Evolutionary conservation across 2,888 invertebrate species (phyloP).

Genomic region (Torymus auratus): DNA sequence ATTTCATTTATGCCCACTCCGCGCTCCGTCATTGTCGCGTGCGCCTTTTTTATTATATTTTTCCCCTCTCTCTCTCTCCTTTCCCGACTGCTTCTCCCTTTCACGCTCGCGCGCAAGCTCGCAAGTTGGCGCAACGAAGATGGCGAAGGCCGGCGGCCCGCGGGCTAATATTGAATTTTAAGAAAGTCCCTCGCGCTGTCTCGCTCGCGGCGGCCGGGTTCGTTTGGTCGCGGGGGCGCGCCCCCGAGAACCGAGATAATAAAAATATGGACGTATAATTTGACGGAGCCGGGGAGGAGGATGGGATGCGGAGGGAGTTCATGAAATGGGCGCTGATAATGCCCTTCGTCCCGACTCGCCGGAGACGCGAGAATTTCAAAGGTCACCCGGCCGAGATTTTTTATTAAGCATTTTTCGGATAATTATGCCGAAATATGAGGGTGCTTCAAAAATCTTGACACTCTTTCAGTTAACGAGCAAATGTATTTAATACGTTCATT

Average conservation of each 20-base stretch:
- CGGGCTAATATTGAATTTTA: slow-evolving; percentile 72
- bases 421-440: slow-evolving; percentile 29
- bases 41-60: slow-evolving; percentile 21
- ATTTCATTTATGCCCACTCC: slow-evolving; percentile 51
- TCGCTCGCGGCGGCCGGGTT: neutral
- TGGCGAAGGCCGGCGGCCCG: slow-evolving; percentile 64
- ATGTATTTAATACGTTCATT: no score
- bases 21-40: slow-evolving; percentile 40
- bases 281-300: slow-evolving; percentile 31
- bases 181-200: slow-evolving; percentile 62
- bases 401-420: slow-evolving; percentile 37
- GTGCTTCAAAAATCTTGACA: no score
- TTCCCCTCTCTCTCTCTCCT: slow-evolving; percentile 2
- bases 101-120: neutral
- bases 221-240: slow-evolving; percentile 1
- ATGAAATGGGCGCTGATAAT: slow-evolving; percentile 53
- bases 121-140: slow-evolving; percentile 53
- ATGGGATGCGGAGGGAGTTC: slow-evolving; percentile 19
- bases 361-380: slow-evolving; percentile 17
- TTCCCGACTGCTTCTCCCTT: neutral
- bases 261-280: slow-evolving; percentile 58
- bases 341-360: neutral
- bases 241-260: slow-evolving; percentile 48
- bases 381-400: slow-evolving; percentile 14
- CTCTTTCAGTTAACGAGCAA: no score